Percentiles rank a stretch among this genome's conserved stretches.
Evolutionary conservation across 2,113 vertebrate genomes (phyloP).

Genomic region (Vimba vimba): DNA sequence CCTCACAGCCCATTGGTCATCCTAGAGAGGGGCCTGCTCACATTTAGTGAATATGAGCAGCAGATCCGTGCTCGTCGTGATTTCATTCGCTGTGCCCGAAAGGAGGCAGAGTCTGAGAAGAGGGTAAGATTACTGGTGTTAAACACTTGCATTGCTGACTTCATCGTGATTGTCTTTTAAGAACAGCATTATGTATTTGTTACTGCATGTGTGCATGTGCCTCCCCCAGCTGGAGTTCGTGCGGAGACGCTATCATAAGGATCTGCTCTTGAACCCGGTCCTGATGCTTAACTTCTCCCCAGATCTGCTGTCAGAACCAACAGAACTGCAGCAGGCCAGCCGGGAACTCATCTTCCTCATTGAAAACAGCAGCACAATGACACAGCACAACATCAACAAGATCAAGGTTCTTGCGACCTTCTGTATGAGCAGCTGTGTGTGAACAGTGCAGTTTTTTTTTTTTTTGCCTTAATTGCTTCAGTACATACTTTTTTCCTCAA

Average conservation of each 20-base stretch:
- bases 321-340: conserved; percentile 82
- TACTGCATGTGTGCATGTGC: background rate
- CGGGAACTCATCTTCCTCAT: conserved; percentile 90
- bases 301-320: conserved; percentile 68
- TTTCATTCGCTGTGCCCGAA: conserved; percentile 81
- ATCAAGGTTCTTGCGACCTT: conserved; percentile 74
- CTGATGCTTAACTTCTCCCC: conserved; percentile 98
- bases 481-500: background rate
- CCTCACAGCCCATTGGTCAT: conserved; percentile 89
- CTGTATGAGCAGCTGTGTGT: too few species aligned
- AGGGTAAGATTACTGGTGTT: conserved; percentile 77
- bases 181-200: background rate
- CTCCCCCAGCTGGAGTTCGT: conserved; percentile 87
- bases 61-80: conserved; percentile 84
- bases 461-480: background rate
- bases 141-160: background rate
- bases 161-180: background rate
- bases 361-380: conserved; percentile 77
- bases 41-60: conserved; percentile 85
- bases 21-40: conserved; percentile 86
- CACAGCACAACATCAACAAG: conserved; percentile 72
- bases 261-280: conserved; percentile 89
- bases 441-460: too few species aligned
- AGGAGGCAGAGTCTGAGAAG: conserved; percentile 82
- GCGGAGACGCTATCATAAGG: conserved; percentile 93